A percentile compares a stretch with the other conserved stretches of the same genome.
Conservation (phyloP, 2,797 vertebrate genomes). For the Rhinogobio ventralis region DNA sequence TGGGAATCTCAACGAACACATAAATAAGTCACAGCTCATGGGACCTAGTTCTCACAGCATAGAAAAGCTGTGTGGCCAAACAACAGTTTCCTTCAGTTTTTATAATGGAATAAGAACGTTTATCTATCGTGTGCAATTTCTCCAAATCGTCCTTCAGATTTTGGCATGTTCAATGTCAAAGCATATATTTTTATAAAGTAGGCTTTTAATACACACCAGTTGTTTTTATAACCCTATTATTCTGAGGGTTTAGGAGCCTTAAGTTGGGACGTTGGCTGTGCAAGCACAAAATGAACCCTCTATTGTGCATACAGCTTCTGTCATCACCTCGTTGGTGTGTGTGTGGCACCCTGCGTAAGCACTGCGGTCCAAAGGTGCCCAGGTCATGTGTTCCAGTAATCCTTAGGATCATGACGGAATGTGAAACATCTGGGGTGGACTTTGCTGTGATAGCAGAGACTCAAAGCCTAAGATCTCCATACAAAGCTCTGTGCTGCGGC, state of each 20-base stretch:
- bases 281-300: constrained; percentile 13
- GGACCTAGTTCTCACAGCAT: constrained; percentile 7
- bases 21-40: constrained; percentile 18
- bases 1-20: constrained; percentile 15
- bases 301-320: not conserved
- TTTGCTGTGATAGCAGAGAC: constrained; percentile 74
- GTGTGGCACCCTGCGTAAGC: constrained; percentile 22
- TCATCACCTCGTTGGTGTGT: not conserved
- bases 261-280: not conserved
- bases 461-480: constrained; percentile 68
- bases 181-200: constrained; percentile 22
- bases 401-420: constrained; percentile 74
- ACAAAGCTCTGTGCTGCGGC: constrained; percentile 41
- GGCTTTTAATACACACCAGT: constrained; percentile 9
- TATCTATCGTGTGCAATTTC: not conserved
- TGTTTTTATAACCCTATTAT: constrained; percentile 7
- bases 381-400: constrained; percentile 73
- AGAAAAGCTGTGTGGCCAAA: not conserved
- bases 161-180: not conserved
- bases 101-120: not conserved
- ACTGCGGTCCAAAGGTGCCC: constrained; percentile 62
- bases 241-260: not conserved
- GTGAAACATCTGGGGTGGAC: constrained; percentile 74
- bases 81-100: not conserved
- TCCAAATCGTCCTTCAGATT: not conserved